Base-by-base conservation (phyloP, 2,888 invertebrate species). In the Antheraea yamamai region DNA sequence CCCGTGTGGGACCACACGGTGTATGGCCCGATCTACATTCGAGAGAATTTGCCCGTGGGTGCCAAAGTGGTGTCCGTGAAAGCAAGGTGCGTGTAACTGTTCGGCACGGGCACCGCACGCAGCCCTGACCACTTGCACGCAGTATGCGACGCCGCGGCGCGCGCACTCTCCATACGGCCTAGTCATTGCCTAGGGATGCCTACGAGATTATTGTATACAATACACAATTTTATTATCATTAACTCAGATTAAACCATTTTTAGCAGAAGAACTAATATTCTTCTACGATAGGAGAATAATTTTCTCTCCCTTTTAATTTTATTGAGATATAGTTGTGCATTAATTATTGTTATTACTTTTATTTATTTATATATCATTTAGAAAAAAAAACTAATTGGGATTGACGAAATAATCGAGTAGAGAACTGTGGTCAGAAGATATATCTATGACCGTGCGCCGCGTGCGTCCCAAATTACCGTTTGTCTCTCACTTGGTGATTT, bases 41-140 rank as follows among this genome's bases (percentile, higher is more conserved):
- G 98, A 97, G 98, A 99, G 96, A 98, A 98, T 96, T 97, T 98
- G 96, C 97, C 98, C 96, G 98, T 98, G 94, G 99, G 98, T 96
- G 98, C 98, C 96, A 98, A 97, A 97, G 98, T 99, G 96, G 97
- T 98, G 95, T 98, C 98, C 96, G 97, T 98, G 95, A 98, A 98
- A 97, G 99, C 99, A 97, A 98, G 98, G 98, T 98, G 98, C 97
- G 98, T 97, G 88, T 89, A 88, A 91, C 88, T 91, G 91, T 93
- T 90, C 91, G 91, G 91, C 93, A 92, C 94, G 95, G 95, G 95
- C 95, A 95, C 95, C 95, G 96, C 96, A 96, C 96, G 95, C 95
- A 95, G 95, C 95, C 95, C 95, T 91, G 88, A 86, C 61, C 92
- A 89, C 92, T 89, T 88, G 94, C 95, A 94, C 95, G 94, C 92